Conservation (phyloP, 2,113 vertebrate species). For the Urocolius indicus region DNA sequence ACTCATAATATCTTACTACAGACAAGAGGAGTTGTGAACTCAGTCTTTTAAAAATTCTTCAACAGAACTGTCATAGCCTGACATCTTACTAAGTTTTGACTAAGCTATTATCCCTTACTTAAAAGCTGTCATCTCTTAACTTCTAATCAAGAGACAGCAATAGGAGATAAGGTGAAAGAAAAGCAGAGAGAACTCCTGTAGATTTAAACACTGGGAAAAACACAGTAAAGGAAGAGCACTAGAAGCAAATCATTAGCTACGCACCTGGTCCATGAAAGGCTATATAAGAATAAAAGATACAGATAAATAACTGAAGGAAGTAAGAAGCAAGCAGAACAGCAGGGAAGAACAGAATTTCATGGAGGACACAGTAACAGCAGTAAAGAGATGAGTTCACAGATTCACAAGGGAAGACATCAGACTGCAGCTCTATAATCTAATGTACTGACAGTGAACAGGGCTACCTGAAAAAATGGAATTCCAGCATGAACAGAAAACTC, state of each 20-base stretch:
- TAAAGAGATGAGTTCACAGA: not conserved
- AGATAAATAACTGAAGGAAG: not conserved
- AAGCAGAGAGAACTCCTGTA: not conserved
- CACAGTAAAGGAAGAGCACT: not conserved
- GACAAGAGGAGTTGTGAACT: not conserved
- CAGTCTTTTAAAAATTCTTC: not conserved
- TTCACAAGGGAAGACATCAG: not conserved
- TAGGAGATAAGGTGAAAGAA: not conserved
- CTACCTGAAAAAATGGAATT: not conserved
- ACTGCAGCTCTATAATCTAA: not conserved
- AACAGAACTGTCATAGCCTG: not conserved
- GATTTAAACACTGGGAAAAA: not conserved
- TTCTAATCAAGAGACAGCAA: not conserved
- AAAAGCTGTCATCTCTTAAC: not conserved
- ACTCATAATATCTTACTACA: not conserved
- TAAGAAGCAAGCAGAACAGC: not conserved
- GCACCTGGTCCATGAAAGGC: not conserved
- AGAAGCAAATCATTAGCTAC: not conserved
- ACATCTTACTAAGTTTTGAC: not conserved
- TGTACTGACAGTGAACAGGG: not conserved
- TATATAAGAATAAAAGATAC: not conserved
- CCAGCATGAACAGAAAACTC: not conserved
- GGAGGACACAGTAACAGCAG: not conserved
- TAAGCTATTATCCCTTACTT: not conserved
- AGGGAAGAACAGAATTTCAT: not conserved